A percentile compares a stretch with the other conserved stretches of the same genome.
phyloP scores from a whole-genome alignment of 2,888 invertebrate species.

The Lagria hirta region DNA sequence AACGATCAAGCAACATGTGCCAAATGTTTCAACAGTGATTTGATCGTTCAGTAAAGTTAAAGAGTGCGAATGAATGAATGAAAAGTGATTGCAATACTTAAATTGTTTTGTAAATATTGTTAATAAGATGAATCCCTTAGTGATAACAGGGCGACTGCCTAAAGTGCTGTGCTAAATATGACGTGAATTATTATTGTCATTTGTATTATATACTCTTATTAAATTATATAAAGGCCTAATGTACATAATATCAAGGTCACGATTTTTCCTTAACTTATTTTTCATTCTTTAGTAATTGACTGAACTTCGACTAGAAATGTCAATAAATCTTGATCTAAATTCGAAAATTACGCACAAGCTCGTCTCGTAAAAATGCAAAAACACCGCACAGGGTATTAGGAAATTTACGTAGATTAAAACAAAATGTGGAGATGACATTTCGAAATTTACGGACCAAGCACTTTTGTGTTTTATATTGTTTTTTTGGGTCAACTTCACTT shows the following conservation, averaged over 20 bases:
- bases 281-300: conserved; percentile 13
- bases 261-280: conserved; percentile 16
- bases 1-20: conserved; percentile 29
- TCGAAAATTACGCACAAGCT: conserved; percentile 12
- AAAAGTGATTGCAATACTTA: conserved; percentile 5
- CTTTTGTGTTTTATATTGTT: conserved; percentile 9
- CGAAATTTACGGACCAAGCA: conserved; percentile 20
- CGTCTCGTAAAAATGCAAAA: background rate
- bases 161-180: conserved; percentile 41
- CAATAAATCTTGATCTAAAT: background rate
- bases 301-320: conserved; percentile 4
- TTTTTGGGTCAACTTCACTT: too few relatives aligned
- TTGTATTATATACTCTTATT: conserved; percentile 23
- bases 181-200: conserved; percentile 28
- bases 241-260: conserved; percentile 16
- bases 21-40: background rate
- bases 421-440: background rate
- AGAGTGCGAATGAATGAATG: too few relatives aligned
- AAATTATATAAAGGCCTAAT: conserved; percentile 29
- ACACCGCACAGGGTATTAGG: conserved; percentile 19
- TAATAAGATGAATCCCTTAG: conserved; percentile 25
- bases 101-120: conserved; percentile 12
- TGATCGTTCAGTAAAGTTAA: conserved; percentile 7
- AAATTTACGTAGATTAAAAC: background rate
- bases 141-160: conserved; percentile 43